Base-by-base conservation (phyloP, 2,888 invertebrate genomes). In the Metallyticus violacea region DNA sequence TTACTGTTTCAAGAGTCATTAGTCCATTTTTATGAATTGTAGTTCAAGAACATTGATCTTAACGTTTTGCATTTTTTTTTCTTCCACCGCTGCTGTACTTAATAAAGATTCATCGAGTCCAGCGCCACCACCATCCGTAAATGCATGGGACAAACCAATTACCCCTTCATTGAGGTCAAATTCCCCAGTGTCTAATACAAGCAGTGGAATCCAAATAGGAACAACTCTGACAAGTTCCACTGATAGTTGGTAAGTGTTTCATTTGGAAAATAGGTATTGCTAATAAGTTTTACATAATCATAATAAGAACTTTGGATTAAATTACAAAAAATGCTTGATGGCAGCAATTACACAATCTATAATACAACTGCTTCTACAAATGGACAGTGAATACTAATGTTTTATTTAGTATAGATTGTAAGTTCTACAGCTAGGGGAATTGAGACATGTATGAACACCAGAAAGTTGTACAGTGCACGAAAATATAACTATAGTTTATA, bases 101-200 rank as follows among this genome's bases (percentile, higher is more conserved):
- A 62, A 62, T 62, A 62, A 62, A 87, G 87, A 88, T 81, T 86
- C 85, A 1, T 27, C 80, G 6, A 85, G 76, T 27, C 78, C 85
- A 26, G 87, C 79, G 26, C 86, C 95, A 6, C 95, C 95, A 6
- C 96, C 96, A 1, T 92, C 95, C 2, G 95, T 95, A 9, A 97
- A 96, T 91, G 97, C 97, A 2, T 97, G 97, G 97, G 97, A 97
- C 89, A 97, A 97, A 91, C 96, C 97, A 4, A 95, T 97, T 89
- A 94, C 95, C 62, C 94, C 95, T 90, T 94, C 95, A 84, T 91
- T 96, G 89, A 93, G 95, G 87, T 93, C 94, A 5, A 94, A 93
- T 89, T 93, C 93, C 2, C 92, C 92, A 0, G 90, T 90, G 4
- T 88, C 89, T 91, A 90, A 90, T 4, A 88, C 89, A 91, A 86